These are phyloP conservation scores for Chymomyza costata DNA, from an alignment of 1,140 invertebrate genomes.

Conservation along the genomic window DNA sequence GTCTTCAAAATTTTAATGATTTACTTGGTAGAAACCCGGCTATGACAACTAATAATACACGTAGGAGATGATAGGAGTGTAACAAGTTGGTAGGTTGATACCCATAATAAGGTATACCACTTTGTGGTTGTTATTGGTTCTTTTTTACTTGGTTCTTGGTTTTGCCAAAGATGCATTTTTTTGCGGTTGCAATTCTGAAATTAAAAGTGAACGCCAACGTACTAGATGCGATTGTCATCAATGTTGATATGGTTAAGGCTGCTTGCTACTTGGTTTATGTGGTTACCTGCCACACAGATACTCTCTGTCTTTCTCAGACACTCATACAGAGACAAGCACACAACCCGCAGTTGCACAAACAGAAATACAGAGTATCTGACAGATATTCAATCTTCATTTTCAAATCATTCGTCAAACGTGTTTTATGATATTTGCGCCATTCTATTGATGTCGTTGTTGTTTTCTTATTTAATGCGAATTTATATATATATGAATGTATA, in stretches of 20 bases:
- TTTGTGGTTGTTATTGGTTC: constrained; percentile 18
- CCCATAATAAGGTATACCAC: too few species aligned
- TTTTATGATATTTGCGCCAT: constrained; percentile 59
- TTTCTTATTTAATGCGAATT: constrained; percentile 15
- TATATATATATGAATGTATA: constrained; percentile 22
- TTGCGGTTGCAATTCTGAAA: constrained; percentile 55
- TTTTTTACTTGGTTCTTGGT: too few species aligned
- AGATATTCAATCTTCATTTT: constrained; percentile 69
- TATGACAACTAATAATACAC: too few species aligned
- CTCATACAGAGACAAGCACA: too few species aligned
- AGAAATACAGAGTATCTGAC: constrained; percentile 55
- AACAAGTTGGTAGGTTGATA: too few species aligned
- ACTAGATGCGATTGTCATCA: constrained; percentile 2
- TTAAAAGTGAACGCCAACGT: constrained; percentile 55
- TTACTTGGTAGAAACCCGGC: too few species aligned
- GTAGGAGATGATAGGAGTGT: too few species aligned
- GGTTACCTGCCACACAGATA: too few species aligned
- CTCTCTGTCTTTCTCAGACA: too few species aligned
- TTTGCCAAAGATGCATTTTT: too few species aligned
- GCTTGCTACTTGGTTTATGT: too few species aligned
- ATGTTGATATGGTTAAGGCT: background rate
- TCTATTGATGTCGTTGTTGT: constrained; percentile 29
- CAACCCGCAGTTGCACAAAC: constrained; percentile 7
- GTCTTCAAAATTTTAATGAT: too few species aligned
- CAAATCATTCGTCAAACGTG: constrained; percentile 63